phyloP scores from a whole-genome alignment of 2,113 vertebrate genomes.

The Gulo gulo region DNA sequence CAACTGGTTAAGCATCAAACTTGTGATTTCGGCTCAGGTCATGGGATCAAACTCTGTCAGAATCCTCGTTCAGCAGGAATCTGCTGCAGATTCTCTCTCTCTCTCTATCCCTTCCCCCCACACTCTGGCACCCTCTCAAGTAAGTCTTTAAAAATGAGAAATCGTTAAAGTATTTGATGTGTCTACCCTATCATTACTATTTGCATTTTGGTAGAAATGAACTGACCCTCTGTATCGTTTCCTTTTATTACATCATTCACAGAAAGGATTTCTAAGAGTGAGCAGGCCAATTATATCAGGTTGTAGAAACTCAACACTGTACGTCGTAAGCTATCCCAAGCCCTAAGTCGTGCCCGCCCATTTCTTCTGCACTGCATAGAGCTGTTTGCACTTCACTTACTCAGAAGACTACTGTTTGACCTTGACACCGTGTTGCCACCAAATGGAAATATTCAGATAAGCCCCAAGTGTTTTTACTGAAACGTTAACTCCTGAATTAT shows the following conservation, averaged over 20 bases:
- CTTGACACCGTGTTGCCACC: background rate
- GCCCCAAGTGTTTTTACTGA: background rate
- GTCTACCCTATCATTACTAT: background rate
- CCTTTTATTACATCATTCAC: background rate
- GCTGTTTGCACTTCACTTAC: background rate
- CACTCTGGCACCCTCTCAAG: background rate
- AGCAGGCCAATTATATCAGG: background rate
- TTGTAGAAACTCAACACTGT: background rate
- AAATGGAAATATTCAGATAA: background rate
- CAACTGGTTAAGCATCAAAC: background rate
- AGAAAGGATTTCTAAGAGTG: background rate
- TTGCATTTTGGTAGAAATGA: constrained; percentile 20
- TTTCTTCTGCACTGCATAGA: background rate
- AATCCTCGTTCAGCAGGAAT: background rate
- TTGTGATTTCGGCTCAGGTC: background rate
- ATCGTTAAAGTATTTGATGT: background rate
- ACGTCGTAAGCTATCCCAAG: background rate
- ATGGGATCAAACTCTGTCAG: background rate
- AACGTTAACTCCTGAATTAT: constrained; percentile 15
- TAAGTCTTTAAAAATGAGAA: background rate
- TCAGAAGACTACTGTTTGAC: constrained; percentile 4
- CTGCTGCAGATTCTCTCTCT: background rate
- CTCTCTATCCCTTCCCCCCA: background rate
- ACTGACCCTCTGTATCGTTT: background rate
- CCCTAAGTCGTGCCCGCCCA: background rate